Conservation (phyloP, 2,113 vertebrate species). For the Solenodon paradoxus region DNA sequence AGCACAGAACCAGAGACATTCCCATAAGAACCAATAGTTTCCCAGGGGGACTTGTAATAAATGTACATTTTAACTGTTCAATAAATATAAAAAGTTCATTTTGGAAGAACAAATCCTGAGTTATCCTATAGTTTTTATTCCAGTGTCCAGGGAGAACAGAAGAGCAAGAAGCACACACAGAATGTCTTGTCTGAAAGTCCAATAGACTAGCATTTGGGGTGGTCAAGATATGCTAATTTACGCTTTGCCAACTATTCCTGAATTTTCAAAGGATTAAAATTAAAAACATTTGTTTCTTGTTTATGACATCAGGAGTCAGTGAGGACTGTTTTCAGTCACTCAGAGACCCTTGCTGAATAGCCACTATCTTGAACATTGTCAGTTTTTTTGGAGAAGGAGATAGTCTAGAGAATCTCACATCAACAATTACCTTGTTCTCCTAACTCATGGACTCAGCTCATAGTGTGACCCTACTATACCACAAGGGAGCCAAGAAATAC, state of each 20-base stretch:
- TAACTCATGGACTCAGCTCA: background rate
- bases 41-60: background rate
- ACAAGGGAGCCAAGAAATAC: background rate
- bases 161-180: background rate
- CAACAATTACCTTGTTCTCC: background rate
- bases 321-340: background rate
- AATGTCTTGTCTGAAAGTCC: background rate
- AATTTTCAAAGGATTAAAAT: background rate
- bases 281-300: background rate
- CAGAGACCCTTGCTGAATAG: background rate
- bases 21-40: background rate
- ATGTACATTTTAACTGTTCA: background rate
- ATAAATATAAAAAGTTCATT: slow-evolving; percentile 30
- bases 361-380: background rate
- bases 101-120: background rate
- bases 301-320: background rate
- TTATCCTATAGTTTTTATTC: background rate
- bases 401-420: background rate
- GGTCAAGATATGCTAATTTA: background rate
- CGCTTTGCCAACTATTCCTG: background rate
- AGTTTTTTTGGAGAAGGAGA: background rate
- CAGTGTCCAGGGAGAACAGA: background rate
- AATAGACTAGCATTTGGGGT: background rate
- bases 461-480: background rate
- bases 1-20: background rate